Conservation (phyloP, 2,797 vertebrate species). For the Hybognathus amarus region DNA sequence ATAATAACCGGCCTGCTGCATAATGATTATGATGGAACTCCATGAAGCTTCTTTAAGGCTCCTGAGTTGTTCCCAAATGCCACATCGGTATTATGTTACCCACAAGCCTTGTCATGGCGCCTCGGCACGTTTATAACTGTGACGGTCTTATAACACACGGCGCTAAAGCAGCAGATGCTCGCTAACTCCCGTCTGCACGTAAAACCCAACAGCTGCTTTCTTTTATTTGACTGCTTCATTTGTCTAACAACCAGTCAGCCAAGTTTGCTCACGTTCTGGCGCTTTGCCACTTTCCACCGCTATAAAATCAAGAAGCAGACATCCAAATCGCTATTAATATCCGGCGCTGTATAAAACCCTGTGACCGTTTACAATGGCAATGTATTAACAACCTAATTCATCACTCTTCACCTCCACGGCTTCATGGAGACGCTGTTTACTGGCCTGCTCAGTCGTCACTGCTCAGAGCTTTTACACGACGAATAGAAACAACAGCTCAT, state of each 20-base stretch:
- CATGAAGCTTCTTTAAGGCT: not conserved
- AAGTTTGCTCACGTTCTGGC: conserved; percentile 51
- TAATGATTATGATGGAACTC: not conserved
- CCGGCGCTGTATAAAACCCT: conserved; percentile 30
- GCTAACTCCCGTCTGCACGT: conserved; percentile 41
- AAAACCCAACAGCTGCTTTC: conserved; percentile 53
- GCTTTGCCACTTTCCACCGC: conserved; percentile 48
- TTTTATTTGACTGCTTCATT: conserved; percentile 60
- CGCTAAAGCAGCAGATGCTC: conserved; percentile 36
- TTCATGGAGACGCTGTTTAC: conserved; percentile 25
- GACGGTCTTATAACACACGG: conserved; percentile 39
- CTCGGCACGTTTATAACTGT: conserved; percentile 43
- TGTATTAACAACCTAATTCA: conserved; percentile 58
- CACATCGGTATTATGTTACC: conserved; percentile 15
- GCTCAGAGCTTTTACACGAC: not conserved
- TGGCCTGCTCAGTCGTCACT: not conserved
- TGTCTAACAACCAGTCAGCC: conserved; percentile 55
- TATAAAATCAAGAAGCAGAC: conserved; percentile 54
- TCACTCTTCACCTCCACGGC: conserved; percentile 45
- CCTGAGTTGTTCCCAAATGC: conserved; percentile 6
- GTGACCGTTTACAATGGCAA: conserved; percentile 19
- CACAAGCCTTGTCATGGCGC: conserved; percentile 35
- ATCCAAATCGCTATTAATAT: conserved; percentile 59
- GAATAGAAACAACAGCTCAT: not conserved
- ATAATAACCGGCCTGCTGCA: not conserved